Conservation (phyloP, 2,888 invertebrate species). For the Aplocera efformata region DNA sequence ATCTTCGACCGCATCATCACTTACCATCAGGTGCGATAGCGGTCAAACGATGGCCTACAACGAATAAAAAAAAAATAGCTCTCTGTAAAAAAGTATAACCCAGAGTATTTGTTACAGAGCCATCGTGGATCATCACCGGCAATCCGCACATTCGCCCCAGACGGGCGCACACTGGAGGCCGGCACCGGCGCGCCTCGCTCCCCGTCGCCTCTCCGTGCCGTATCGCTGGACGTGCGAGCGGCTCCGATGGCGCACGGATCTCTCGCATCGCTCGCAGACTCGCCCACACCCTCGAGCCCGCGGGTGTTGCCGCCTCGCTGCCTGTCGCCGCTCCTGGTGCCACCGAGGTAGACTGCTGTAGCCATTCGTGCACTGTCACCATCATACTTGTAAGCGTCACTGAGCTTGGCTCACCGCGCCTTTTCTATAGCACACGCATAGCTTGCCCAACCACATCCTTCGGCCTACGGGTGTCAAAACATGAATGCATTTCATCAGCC, state of each 20-base stretch:
- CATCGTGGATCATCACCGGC: constrained; percentile 92
- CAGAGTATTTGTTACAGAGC: constrained; percentile 60
- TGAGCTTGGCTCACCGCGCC: too few relatives aligned
- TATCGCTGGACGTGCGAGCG: constrained; percentile 87
- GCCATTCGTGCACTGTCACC: too few relatives aligned
- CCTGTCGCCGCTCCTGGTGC: constrained; percentile 88
- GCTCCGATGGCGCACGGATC: constrained; percentile 87
- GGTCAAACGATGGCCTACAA: too few relatives aligned
- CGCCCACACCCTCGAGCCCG: constrained; percentile 70
- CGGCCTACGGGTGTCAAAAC: too few relatives aligned
- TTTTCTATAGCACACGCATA: too few relatives aligned
- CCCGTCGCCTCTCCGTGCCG: constrained; percentile 89
- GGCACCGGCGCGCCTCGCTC: constrained; percentile 83
- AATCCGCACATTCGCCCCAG: constrained; percentile 90
- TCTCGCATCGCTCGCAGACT: constrained; percentile 82
- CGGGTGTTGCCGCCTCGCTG: constrained; percentile 79
- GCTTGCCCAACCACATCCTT: too few relatives aligned
- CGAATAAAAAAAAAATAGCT: too few relatives aligned
- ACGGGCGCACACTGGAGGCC: constrained; percentile 83
- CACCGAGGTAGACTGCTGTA: constrained; percentile 81
- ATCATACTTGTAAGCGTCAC: too few relatives aligned
- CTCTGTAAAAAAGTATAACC: background rate
- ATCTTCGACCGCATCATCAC: too few relatives aligned
- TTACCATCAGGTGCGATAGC: too few relatives aligned
- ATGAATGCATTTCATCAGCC: too few relatives aligned